Evolutionary conservation across 1,140 invertebrate genomes (phyloP).

Genomic region (Prorops nasuta): DNA sequence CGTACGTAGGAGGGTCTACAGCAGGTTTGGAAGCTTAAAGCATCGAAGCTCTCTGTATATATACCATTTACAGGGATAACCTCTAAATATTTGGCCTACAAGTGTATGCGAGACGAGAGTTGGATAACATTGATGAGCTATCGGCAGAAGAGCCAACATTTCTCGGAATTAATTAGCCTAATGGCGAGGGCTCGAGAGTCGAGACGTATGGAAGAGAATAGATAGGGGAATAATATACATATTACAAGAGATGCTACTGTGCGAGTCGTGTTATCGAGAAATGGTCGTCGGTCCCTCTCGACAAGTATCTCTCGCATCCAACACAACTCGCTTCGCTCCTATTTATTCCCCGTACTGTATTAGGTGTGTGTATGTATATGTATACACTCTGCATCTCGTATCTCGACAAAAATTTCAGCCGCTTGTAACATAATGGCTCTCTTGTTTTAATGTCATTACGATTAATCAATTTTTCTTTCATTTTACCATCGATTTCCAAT

Average conservation of each 20-base stretch:
- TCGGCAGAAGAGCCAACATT: not conserved
- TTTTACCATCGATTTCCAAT: no score
- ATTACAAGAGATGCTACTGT: no score
- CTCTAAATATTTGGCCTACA: no score
- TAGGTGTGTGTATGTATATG: not conserved
- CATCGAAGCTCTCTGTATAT: no score
- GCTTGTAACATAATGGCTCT: not conserved
- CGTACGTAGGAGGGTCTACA: no score
- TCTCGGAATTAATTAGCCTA: not conserved
- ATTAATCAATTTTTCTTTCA: not conserved
- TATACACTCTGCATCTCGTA: not conserved
- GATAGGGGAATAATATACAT: not conserved
- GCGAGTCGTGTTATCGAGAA: not conserved
- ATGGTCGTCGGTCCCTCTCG: not conserved
- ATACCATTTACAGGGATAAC: no score
- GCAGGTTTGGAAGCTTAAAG: no score
- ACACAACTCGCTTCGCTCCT: not conserved
- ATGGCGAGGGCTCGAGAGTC: not conserved
- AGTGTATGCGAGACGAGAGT: not conserved
- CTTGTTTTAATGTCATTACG: not conserved
- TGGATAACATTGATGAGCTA: not conserved
- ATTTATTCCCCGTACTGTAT: not conserved
- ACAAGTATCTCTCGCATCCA: not conserved
- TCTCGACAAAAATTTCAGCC: not conserved
- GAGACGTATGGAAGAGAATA: not conserved